Conservation (phyloP, 2,888 invertebrate species). For the Plebejus argus region DNA sequence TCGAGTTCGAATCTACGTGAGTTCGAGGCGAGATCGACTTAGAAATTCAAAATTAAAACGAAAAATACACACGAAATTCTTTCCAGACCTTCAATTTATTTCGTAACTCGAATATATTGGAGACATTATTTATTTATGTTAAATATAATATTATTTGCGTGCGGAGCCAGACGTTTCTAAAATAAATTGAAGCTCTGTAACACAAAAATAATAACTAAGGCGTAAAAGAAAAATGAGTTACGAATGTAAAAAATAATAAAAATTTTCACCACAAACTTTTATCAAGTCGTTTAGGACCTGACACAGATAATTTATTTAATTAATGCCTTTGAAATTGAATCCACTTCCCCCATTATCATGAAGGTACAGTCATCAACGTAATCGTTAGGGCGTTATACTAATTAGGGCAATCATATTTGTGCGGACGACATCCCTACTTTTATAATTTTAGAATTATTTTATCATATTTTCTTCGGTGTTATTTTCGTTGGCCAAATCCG, state of each 20-base stretch:
- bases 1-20: constrained; percentile 67
- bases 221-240: constrained; percentile 41
- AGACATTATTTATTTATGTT: not conserved
- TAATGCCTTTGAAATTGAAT: constrained; percentile 48
- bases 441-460: constrained; percentile 21
- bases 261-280: constrained; percentile 47
- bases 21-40: constrained; percentile 53
- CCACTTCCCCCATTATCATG: constrained; percentile 46
- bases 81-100: constrained; percentile 37
- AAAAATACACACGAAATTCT: constrained; percentile 33
- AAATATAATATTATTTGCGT: not conserved
- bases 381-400: constrained; percentile 43
- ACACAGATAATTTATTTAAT: constrained; percentile 48
- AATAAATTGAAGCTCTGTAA: constrained; percentile 38
- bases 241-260: constrained; percentile 40
- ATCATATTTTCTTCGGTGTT: not conserved
- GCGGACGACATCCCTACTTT: constrained; percentile 25
- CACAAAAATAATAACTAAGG: constrained; percentile 38
- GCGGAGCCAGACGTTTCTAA: not conserved
- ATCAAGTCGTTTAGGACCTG: constrained; percentile 43
- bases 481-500: not conserved
- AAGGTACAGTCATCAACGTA: constrained; percentile 44
- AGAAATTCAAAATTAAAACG: constrained; percentile 37
- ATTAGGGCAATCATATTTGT: constrained; percentile 37
- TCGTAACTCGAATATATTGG: not conserved